These are phyloP conservation scores for Synanthedon andrenaeformis DNA, from an alignment of 2,888 invertebrate genomes.

Conservation along the genomic window DNA sequence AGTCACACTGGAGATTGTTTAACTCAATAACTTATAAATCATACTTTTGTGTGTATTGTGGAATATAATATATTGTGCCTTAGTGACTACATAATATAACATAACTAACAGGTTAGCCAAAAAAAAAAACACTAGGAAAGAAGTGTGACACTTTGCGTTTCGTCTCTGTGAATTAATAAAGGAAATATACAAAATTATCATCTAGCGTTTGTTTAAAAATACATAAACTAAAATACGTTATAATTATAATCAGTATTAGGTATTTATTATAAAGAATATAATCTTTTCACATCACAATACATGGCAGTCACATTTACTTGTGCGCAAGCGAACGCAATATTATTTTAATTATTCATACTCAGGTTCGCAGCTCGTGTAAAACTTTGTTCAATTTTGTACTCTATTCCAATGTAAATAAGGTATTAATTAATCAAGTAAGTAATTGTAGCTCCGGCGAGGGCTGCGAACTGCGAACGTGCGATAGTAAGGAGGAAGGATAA, in stretches of 20 bases:
- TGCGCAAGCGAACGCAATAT: not conserved
- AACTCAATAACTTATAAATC: too few species aligned
- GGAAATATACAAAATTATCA: constrained; percentile 12
- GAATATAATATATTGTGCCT: not conserved
- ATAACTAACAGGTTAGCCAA: too few species aligned
- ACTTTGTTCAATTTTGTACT: too few species aligned
- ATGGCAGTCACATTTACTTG: constrained; percentile 15
- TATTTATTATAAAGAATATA: constrained; percentile 10
- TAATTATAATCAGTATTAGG: constrained; percentile 12
- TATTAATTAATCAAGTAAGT: too few species aligned
- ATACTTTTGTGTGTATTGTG: too few species aligned
- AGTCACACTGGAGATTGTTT: too few species aligned
- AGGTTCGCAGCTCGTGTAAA: too few species aligned
- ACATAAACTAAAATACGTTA: not conserved
- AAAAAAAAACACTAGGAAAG: not conserved
- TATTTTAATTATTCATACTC: not conserved
- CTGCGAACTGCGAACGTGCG: too few species aligned
- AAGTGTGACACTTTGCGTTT: too few species aligned
- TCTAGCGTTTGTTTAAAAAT: constrained; percentile 23
- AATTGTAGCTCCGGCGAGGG: too few species aligned
- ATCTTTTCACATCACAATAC: constrained; percentile 17
- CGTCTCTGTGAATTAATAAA: not conserved
- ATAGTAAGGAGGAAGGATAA: too few species aligned
- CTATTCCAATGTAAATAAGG: too few species aligned
- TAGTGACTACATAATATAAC: not conserved